Evolutionary conservation across 2,113 vertebrate species (phyloP), one percentile per base, ranked within the genome.

Genomic region (Hippocampus mohnikei): DNA sequence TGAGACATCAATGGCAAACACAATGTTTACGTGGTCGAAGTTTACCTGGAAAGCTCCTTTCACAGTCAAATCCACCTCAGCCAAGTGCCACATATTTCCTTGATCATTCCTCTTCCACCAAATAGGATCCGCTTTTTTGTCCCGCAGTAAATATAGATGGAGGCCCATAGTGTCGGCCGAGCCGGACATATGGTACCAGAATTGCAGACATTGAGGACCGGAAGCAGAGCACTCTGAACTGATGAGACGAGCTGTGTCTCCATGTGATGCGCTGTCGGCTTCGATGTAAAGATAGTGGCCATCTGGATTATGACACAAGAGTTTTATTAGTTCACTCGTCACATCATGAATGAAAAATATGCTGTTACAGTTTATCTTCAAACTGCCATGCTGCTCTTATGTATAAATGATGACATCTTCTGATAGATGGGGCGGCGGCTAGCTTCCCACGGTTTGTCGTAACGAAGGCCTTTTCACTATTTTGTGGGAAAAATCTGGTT

Each of bases 151-250:
- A 59, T 93, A 92, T 9, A 94, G 84, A 1, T 74, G 62, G 65
- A 95, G 86, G 37, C 88, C 87, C 93, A 94, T 94, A 12, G 81
- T 73, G 0, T 80, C 3, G 1, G 90, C 89, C 6, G 66, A 76
- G 37, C 94, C 93, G 0, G 93, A 91, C 90, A 95, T 94, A 84
- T 94, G 93, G 70, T 95, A 94, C 94, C 94, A 95, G 86, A 95
- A 95, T 77, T 91, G 90, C 70, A 95, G 90, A 84, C 94, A 95
- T 72, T 93, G 85, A 0, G 77, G 73, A 74, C 93, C 93, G 53
- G 77, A 60, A 2, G 73, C 75, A 10, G 76, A 72, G 72, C 94
- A 93, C 62, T 84, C 78, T 0, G 90, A 77, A 23, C 94, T 94
- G 77, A 91, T 66, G 52, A 95, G 84, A 1, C 85, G 88, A 48